Base-by-base conservation (phyloP, 2,113 vertebrate species). In the Pollimyrus isidori region DNA sequence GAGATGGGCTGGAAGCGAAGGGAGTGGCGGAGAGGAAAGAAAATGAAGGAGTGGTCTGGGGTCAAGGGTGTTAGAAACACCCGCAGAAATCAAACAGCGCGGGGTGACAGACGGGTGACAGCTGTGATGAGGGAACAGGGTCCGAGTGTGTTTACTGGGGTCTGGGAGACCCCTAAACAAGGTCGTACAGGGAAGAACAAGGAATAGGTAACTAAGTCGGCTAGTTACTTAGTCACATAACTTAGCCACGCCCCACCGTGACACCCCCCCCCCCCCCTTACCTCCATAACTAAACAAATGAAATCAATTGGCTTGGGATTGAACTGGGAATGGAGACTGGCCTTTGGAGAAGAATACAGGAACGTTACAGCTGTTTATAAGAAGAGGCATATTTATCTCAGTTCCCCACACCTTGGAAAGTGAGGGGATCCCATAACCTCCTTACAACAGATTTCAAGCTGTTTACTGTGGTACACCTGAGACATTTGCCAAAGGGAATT, bases 361-460 rank as follows among this genome's bases (percentile, higher is more conserved):
- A 91, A 91, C 17, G 7, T 84, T 92, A 89, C 88, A 92, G 52
- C 87, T 84, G 90, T 89, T 91, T 89, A 89, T 92, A 90, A 90
- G 85, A 30, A 90, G 2, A 58, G 85, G 88, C 92, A 65, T 89
- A 91, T 89, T 65, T 56, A 89, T 87, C 6, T 1, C 19, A 88
- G 76, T 50, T 91, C 91, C 90, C n/a, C 90, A 56, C 90, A 93
- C 93, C 91, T 62, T 88, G 91, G 46, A 73, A 90, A 91, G 89
- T 49, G 84, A 46, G 19, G 87, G 92, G 89, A 92, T 88, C 88
- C 90, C 88, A 91, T 93, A 91, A 92, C 88, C 93, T 91, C 90
- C 92, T 91, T 92, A 89, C 88, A 88, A 89, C 86, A 93, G 92
- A 49, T 23, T 62, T 26, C 65, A 35, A 46, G 2, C 42, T 46